Base-by-base conservation (phyloP, 2,797 vertebrate genomes). In the Onychomys torridus region DNA sequence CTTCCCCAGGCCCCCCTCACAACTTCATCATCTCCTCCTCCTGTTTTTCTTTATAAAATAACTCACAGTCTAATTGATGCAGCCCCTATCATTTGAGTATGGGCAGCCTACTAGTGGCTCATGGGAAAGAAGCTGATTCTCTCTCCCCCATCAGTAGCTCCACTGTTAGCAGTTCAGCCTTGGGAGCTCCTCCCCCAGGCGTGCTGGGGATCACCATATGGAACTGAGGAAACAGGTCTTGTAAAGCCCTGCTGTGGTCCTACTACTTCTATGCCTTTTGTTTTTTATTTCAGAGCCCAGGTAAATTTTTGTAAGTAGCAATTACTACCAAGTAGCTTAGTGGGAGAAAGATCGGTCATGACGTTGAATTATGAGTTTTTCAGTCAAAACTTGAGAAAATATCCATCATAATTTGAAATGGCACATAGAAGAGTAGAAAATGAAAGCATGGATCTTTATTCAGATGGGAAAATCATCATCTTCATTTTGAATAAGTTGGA, bases 401-500 rank as follows among this genome's bases (percentile, higher is more conserved):
- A 57, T 19, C 57, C 73, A 49, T 89, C 86, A 81, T 78, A 79
- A 49, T 91, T 91, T 92, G 77, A 92, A 96, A 77, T 19, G 13
- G 21, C 86, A 89, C 25, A 27, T 69, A 84, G 49, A 91, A 78
- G 34, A 94, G 32, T 55, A 57, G 85, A 78, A 89, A 37, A 71
- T 69, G 46, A 63, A 59, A 94, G 3, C 69, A 25, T 89, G 10
- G 34, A 19, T 90, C 84, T 93, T 83, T 81, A 84, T 93, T 86
- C 79, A 88, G 27, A 82, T 81, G 40, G 37, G 32, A 87, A 12
- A 13, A 81, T 88, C n/a, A 67, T 21, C 17, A 87, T 90, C 81
- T 94, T 92, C n/a, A 34, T 90, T 94, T 78, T 61, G 52, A 88
- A 77, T 87, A 71, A 34, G 89, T 40, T 46, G 59, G 96, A 94